Evolutionary conservation across 2,888 invertebrate genomes (phyloP).

Genomic region (Acleris holmiana): DNA sequence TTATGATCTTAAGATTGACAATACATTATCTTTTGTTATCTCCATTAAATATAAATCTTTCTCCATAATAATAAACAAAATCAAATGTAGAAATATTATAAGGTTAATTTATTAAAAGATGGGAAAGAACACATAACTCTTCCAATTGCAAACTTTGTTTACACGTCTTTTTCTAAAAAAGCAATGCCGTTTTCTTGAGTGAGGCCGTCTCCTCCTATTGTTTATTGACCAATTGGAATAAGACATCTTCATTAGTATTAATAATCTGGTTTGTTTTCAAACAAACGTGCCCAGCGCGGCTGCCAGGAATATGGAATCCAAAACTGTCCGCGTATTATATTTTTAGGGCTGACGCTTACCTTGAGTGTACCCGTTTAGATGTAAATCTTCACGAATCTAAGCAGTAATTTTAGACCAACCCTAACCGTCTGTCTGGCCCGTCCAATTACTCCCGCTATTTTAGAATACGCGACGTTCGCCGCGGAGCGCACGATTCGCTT

Average conservation of each 20-base stretch:
- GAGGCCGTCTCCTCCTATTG: too few relatives aligned
- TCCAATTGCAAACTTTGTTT: too few relatives aligned
- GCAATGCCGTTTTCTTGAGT: too few relatives aligned
- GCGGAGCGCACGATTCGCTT: slow-evolving; percentile 48
- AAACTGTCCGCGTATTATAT: slow-evolving; percentile 36
- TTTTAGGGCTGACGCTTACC: slow-evolving; percentile 43
- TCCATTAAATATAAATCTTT: too few relatives aligned
- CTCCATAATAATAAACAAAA: too few relatives aligned
- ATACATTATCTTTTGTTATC: too few relatives aligned
- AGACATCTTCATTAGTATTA: neutral
- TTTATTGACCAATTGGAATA: neutral
- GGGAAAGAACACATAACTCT: too few relatives aligned
- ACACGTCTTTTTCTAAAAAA: too few relatives aligned
- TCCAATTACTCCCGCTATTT: slow-evolving; percentile 76
- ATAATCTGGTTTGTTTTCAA: slow-evolving; percentile 17
- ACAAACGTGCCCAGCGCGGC: slow-evolving; percentile 8
- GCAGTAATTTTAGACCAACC: slow-evolving; percentile 70
- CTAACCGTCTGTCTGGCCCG: slow-evolving; percentile 70
- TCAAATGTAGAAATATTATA: too few relatives aligned
- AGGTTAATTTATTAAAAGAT: too few relatives aligned
- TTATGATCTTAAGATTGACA: too few relatives aligned
- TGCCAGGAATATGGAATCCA: slow-evolving; percentile 30
- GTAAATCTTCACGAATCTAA: slow-evolving; percentile 55
- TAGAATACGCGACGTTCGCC: slow-evolving; percentile 53
- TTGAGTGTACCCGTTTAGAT: slow-evolving; percentile 47